These are phyloP conservation scores for Rhabdomys dilectus DNA, from an alignment of 2,113 vertebrate genomes.

Conservation along the genomic window DNA sequence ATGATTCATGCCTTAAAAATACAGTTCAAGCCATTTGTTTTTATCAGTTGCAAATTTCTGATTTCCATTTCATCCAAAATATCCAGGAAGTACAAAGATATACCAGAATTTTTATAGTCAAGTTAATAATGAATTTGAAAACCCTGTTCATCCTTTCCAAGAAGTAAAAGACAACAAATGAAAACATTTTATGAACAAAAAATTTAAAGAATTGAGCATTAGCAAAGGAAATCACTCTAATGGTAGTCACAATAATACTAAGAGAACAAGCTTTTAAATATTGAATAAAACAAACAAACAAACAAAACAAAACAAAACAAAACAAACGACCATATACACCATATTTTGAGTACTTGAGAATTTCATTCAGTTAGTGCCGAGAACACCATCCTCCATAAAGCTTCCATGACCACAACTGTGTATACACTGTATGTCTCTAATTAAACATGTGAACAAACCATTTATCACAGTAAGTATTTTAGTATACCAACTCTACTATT, in stretches of 20 bases:
- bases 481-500: neutral
- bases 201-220: neutral
- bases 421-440: neutral
- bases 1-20: neutral
- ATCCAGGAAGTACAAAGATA: neutral
- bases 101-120: neutral
- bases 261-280: neutral
- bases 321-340: neutral
- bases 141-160: neutral
- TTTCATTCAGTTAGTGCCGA: neutral
- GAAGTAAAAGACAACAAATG: neutral
- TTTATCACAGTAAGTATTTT: neutral
- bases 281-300: neutral
- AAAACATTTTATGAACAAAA: neutral
- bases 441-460: slow-evolving; percentile 15
- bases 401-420: neutral
- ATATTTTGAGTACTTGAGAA: neutral
- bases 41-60: neutral
- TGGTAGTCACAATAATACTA: neutral
- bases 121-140: neutral
- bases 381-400: neutral
- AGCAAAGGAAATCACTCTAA: neutral
- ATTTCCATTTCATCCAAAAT: slow-evolving; percentile 36
- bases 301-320: too few species aligned
- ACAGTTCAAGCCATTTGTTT: neutral